Evolutionary conservation across 2,113 vertebrate genomes (phyloP), one percentile per base, ranked within the genome.

Genomic region (Pseudopodoces humilis): DNA sequence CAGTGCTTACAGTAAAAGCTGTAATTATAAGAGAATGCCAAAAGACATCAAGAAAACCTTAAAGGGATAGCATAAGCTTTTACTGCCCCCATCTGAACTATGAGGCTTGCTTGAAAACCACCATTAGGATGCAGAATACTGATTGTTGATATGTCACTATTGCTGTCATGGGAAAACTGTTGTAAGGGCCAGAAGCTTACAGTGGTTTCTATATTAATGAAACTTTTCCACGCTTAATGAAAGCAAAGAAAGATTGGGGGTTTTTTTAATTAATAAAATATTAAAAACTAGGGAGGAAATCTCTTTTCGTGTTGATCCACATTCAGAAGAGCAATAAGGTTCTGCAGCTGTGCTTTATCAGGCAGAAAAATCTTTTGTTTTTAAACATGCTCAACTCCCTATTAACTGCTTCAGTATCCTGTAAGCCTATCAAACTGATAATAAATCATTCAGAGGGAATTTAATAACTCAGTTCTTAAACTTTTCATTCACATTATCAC

Each of bases 1-100:
- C 71, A 94, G 90, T 97, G 95, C 79, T 94, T 95, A 95, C 95
- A 91, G 95, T 93, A 94, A 96, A 97, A 97, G 92, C 95, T 94
- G 92, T 96, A 97, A 98, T 97, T 93, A 97, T 95, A 96, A 91
- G 90, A 81, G 50, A 96, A 89, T 58, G 88, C 96, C 95, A 88
- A 94, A 96, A 97, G 80, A 92, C 85, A 97, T 95, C 92, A 96
- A 94, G 87, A 67, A 97, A 94, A 71, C 95, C 95, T 98, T 97
- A 96, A 97, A 96, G 91, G 96, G 95, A 96, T 86, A 97, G 95
- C 16, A 41, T 94, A 95, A 97, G 96, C 92, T 97, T 98, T 98
- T 98, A 98, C 96, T 94, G 91, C 94, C 95, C 98, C 96, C 97
- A 8, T 69, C 96, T 98, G 98, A 97, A 98, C 95, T 97, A 43